Conservation (phyloP, 1,140 invertebrate species). For the Aphelinus certus region DNA sequence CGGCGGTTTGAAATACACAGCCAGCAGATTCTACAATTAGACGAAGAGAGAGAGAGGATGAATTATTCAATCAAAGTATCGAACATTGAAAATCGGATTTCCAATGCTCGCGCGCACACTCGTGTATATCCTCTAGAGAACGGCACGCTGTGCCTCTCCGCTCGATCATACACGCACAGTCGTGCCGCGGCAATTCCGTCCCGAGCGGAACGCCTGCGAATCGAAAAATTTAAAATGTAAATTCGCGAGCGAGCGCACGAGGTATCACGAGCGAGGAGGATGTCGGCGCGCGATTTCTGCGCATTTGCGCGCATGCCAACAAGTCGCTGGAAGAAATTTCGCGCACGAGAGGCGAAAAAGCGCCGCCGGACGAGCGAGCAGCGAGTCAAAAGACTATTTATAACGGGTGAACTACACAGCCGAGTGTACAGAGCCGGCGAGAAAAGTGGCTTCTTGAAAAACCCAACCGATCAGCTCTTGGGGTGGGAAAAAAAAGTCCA, state of each 20-base stretch:
- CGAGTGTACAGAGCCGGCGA: not conserved
- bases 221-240: conserved; percentile 15
- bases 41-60: too few species aligned
- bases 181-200: not conserved
- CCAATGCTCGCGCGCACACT: too few species aligned
- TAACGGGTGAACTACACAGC: not conserved
- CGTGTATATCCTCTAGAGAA: too few species aligned
- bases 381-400: conserved; percentile 20
- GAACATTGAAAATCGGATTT: too few species aligned
- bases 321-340: not conserved
- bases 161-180: too few species aligned
- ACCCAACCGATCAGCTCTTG: too few species aligned
- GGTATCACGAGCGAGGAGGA: conserved; percentile 11
- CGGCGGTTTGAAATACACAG: too few species aligned
- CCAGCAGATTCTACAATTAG: too few species aligned
- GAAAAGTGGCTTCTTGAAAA: too few species aligned
- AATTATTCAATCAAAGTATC: too few species aligned
- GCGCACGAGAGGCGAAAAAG: too few species aligned
- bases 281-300: conserved; percentile 17
- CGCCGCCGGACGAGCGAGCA: not conserved
- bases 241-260: not conserved
- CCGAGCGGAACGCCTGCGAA: not conserved
- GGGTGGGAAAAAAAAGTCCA: not conserved
- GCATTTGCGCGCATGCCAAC: conserved; percentile 17
- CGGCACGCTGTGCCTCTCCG: too few species aligned